Conservation (phyloP, 2,888 invertebrate species). For the Saturnia pavonia region DNA sequence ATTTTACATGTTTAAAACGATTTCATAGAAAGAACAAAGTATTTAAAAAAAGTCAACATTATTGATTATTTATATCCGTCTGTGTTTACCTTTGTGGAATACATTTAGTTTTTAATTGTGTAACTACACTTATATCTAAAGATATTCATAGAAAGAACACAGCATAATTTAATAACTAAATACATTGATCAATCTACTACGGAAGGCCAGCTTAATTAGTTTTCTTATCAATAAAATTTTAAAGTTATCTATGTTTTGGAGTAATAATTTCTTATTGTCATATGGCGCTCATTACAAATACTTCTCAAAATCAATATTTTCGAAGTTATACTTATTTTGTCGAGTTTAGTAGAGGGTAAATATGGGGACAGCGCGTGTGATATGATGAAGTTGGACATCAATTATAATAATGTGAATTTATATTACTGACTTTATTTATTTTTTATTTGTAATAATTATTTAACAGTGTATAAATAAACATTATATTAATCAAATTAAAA, state of each 20-base stretch:
- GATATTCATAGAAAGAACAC: not conserved
- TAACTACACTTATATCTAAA: not conserved
- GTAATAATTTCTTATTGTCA: not conserved
- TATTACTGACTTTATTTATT: no score
- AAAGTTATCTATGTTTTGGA: slow-evolving; percentile 1
- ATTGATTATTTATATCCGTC: not conserved
- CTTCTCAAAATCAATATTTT: no score
- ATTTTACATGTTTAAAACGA: not conserved
- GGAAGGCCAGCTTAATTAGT: not conserved
- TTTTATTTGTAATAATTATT: no score
- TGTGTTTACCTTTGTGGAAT: not conserved
- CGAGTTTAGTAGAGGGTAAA: no score
- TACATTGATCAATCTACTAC: slow-evolving; percentile 2
- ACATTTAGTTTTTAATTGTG: not conserved
- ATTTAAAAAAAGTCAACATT: not conserved
- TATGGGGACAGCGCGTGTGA: no score
- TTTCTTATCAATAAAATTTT: not conserved
- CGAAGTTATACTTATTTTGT: no score
- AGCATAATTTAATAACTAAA: not conserved
- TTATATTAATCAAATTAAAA: no score
- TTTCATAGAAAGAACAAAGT: not conserved
- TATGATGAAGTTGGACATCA: no score
- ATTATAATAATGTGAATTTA: no score
- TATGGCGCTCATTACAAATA: not conserved
- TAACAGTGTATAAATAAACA: no score